Percentiles rank a stretch among this genome's conserved stretches.
These are phyloP conservation scores for Montipora sp. DNA, from an alignment of 64 coral and sea anemone genomes.

Conservation along the genomic window DNA sequence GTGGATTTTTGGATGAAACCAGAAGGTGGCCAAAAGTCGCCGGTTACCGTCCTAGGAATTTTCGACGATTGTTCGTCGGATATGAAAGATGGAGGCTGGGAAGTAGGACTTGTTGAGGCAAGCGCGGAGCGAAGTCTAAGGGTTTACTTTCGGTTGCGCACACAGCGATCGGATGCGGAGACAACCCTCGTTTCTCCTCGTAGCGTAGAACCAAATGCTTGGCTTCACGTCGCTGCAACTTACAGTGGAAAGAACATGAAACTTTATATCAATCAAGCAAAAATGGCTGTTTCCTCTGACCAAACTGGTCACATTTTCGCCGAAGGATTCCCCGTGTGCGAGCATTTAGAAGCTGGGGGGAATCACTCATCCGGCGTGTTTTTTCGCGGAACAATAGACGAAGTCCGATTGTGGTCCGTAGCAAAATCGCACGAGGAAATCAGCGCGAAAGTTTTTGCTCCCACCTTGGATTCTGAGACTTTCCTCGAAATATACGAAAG, in stretches of 20 bases:
- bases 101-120: conserved; percentile 76
- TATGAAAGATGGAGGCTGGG: conserved; percentile 83
- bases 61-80: conserved; percentile 85
- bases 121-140: conserved; percentile 67
- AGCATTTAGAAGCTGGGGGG: conserved; percentile 85
- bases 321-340: conserved; percentile 68
- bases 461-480: conserved; percentile 11
- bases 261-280: conserved; percentile 95
- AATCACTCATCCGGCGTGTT: conserved; percentile 62
- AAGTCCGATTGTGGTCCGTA: conserved; percentile 85
- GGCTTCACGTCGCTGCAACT: conserved; percentile 92
- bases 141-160: conserved; percentile 85
- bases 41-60: conserved; percentile 69
- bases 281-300: conserved; percentile 79
- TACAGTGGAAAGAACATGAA: conserved; percentile 93
- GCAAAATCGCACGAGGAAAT: conserved; percentile 87
- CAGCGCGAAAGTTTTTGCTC: conserved; percentile 55
- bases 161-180: conserved; percentile 68
- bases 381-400: conserved; percentile 86
- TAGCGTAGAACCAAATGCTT: conserved; percentile 78
- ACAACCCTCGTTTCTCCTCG: conserved; percentile 75
- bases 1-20: conserved; percentile 96
- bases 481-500: conserved; percentile 65
- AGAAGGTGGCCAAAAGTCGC: conserved; percentile 92
- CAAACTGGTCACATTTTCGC: conserved; percentile 94